phyloP scores from a whole-genome alignment of 2,113 vertebrate species.

The Myiozetetes cayanensis region DNA sequence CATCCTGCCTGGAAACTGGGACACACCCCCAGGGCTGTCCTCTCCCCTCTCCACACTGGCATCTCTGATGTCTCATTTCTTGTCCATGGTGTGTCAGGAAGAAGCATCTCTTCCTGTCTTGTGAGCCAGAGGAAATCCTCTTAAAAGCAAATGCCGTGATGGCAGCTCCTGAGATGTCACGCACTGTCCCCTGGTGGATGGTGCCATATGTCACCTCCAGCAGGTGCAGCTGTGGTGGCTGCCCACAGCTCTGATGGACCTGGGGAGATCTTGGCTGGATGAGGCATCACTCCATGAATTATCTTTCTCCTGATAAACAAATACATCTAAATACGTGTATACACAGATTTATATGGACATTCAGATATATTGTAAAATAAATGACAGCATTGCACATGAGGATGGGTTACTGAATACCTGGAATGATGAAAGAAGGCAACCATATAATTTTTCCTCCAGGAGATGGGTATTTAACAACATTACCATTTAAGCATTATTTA shows the following conservation, averaged over 20 bases:
- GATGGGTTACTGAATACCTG: neutral
- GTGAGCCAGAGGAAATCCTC: neutral
- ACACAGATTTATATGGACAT: neutral
- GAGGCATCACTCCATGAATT: neutral
- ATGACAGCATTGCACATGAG: neutral
- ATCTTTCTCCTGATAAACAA: neutral
- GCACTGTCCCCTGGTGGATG: rapidly evolving
- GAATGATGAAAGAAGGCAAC: neutral
- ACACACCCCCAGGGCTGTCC: neutral
- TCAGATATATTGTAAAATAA: neutral
- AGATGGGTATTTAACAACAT: neutral
- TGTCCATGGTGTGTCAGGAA: rapidly evolving
- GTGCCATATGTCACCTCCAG: neutral
- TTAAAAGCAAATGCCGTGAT: neutral
- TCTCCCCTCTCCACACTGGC: neutral
- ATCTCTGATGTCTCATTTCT: neutral
- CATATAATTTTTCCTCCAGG: neutral
- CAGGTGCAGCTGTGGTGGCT: neutral
- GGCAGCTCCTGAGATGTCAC: neutral
- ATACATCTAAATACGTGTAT: neutral
- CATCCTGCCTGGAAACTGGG: neutral
- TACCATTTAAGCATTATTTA: neutral
- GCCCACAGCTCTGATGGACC: neutral
- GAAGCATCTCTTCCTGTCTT: neutral
- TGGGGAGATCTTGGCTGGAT: neutral